phyloP scores from a whole-genome alignment of 2,888 invertebrate genomes.

The Hoplodrina blanda region DNA sequence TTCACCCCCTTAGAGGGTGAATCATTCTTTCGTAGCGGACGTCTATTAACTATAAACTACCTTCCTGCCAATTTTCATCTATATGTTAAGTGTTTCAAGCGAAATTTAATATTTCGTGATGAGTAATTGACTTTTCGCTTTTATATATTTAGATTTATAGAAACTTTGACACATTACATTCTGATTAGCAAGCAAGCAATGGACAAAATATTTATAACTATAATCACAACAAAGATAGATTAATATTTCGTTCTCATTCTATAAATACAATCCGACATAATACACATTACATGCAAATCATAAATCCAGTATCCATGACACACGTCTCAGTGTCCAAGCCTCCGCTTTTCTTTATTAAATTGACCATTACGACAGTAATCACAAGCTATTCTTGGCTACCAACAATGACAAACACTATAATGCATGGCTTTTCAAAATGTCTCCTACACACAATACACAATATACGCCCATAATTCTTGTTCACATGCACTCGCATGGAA shows the following conservation, averaged over 20 bases:
- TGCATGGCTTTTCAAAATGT: conserved; percentile 51
- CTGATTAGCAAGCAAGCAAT: too few relatives aligned
- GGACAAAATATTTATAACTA: too few relatives aligned
- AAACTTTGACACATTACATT: too few relatives aligned
- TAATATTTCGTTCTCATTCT: background rate
- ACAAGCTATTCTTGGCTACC: conserved; percentile 39
- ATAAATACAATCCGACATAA: background rate
- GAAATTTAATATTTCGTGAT: too few relatives aligned
- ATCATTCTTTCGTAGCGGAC: too few relatives aligned
- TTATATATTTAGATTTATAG: too few relatives aligned
- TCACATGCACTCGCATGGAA: conserved; percentile 68
- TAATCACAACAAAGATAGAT: background rate
- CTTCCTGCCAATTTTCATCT: too few relatives aligned
- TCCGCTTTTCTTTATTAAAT: conserved; percentile 46
- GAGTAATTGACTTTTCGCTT: too few relatives aligned
- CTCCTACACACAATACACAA: conserved; percentile 51
- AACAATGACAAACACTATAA: conserved; percentile 31
- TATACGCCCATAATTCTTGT: conserved; percentile 60
- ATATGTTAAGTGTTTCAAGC: too few relatives aligned
- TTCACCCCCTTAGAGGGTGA: too few relatives aligned
- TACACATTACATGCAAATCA: conserved; percentile 2
- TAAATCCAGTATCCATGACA: conserved; percentile 13
- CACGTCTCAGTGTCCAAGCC: background rate
- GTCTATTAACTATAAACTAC: too few relatives aligned
- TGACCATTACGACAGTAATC: conserved; percentile 52